Conservation (phyloP, 1,140 invertebrate species). For the Bombyx mori region DNA sequence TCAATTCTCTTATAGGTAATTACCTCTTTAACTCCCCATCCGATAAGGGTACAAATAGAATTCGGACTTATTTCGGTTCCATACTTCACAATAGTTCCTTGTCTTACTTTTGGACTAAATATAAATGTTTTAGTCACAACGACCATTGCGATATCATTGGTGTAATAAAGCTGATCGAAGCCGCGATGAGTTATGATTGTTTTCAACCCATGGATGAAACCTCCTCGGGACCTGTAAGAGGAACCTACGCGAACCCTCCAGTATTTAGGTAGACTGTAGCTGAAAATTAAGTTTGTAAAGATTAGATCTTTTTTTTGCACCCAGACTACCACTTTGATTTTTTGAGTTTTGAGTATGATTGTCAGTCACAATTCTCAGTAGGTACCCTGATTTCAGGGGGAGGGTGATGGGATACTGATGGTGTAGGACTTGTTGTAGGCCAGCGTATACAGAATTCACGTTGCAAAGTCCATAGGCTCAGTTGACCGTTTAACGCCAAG, state of each 20-base stretch:
- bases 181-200: constrained; percentile 40
- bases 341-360: too few species aligned
- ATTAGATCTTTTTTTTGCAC: not conserved
- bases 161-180: constrained; percentile 48
- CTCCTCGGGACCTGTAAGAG: constrained; percentile 39
- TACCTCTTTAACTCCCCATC: constrained; percentile 54
- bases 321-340: too few species aligned
- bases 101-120: constrained; percentile 34
- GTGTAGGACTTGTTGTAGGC: too few species aligned
- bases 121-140: constrained; percentile 35
- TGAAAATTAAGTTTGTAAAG: constrained; percentile 18
- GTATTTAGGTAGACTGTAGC: constrained; percentile 39
- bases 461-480: too few species aligned
- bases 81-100: constrained; percentile 45
- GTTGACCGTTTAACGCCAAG: too few species aligned
- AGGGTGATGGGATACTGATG: too few species aligned
- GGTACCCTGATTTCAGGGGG: too few species aligned
- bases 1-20: not conserved
- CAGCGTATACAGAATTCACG: too few species aligned
- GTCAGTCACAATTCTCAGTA: too few species aligned
- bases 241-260: constrained; percentile 56
- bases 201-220: constrained; percentile 38
- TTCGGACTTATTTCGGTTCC: constrained; percentile 32
- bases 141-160: constrained; percentile 49
- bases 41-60: constrained; percentile 37